A percentile compares a stretch with the other conserved stretches of the same genome.
Evolutionary conservation across 2,113 vertebrate genomes (phyloP).

Genomic region (Bujurquina vittata): DNA sequence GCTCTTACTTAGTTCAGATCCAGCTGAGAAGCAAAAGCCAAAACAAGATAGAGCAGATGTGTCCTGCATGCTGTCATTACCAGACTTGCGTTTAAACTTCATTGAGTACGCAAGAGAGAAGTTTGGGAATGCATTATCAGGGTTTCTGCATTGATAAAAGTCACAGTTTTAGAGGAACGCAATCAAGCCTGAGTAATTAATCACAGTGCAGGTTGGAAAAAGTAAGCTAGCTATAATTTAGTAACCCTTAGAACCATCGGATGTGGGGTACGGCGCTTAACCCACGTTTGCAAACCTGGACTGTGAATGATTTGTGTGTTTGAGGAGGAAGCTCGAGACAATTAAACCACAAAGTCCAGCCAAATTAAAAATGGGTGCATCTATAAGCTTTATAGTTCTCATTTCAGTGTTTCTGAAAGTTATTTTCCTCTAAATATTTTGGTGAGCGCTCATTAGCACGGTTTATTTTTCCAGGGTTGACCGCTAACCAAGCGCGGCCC

Average conservation of each 20-base stretch:
- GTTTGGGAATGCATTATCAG: not conserved
- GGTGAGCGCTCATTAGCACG: not conserved
- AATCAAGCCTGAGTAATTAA: not conserved
- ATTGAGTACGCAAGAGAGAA: not conserved
- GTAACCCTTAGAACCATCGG: not conserved
- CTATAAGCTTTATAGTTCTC: not conserved
- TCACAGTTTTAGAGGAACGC: not conserved
- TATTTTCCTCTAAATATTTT: not conserved
- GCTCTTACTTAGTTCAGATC: not conserved
- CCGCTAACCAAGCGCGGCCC: constrained; percentile 10
- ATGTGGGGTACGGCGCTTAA: not conserved
- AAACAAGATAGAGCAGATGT: not conserved
- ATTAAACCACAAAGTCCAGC: not conserved
- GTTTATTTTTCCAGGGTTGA: constrained; percentile 41
- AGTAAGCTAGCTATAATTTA: not conserved
- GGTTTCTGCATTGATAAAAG: not conserved
- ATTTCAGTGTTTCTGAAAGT: not conserved
- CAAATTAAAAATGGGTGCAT: not conserved
- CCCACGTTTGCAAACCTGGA: not conserved
- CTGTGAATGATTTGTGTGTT: not conserved
- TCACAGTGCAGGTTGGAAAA: not conserved
- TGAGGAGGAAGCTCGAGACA: not conserved
- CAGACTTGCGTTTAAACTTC: not conserved
- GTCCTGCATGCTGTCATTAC: not conserved
- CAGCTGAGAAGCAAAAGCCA: not conserved